These are phyloP conservation scores for Argentina silus DNA, from an alignment of 2,797 vertebrate genomes.

Conservation along the genomic window DNA sequence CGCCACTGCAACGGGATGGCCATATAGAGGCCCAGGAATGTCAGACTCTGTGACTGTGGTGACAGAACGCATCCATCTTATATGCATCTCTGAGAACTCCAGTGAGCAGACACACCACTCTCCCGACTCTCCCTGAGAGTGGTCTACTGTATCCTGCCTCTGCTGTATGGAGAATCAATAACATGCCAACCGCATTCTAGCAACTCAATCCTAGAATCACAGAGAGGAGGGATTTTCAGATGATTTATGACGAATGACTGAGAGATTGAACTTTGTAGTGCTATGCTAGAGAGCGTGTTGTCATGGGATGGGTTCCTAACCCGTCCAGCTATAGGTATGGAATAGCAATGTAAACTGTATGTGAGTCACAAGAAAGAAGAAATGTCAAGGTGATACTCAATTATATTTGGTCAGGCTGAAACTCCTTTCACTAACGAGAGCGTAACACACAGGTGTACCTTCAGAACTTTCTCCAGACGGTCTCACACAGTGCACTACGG, in stretches of 20 bases:
- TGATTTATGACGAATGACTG: too few relatives aligned
- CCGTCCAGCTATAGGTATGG: too few relatives aligned
- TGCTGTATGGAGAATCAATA: slow-evolving; percentile 19
- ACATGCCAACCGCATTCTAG: neutral
- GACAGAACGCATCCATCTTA: slow-evolving; percentile 31
- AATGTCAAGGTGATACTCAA: too few relatives aligned
- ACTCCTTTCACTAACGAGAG: slow-evolving; percentile 44
- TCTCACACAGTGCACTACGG: neutral
- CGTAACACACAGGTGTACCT: slow-evolving; percentile 29
- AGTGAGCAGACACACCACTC: neutral
- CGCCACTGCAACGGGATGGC: slow-evolving; percentile 35
- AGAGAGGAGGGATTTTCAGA: neutral
- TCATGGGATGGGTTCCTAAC: too few relatives aligned
- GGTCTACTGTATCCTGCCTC: neutral
- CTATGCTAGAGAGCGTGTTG: too few relatives aligned
- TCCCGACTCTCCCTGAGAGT: slow-evolving; percentile 19
- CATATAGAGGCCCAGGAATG: slow-evolving; percentile 26
- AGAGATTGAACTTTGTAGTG: too few relatives aligned
- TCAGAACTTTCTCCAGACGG: neutral
- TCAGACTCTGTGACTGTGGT: slow-evolving; percentile 29
- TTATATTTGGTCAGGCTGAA: neutral
- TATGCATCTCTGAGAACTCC: slow-evolving; percentile 7
- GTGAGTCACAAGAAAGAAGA: too few relatives aligned
- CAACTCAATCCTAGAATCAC: slow-evolving; percentile 13
- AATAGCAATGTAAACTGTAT: too few relatives aligned